phyloP scores from a whole-genome alignment of 2,113 vertebrate genomes.

The Galbula dea region DNA sequence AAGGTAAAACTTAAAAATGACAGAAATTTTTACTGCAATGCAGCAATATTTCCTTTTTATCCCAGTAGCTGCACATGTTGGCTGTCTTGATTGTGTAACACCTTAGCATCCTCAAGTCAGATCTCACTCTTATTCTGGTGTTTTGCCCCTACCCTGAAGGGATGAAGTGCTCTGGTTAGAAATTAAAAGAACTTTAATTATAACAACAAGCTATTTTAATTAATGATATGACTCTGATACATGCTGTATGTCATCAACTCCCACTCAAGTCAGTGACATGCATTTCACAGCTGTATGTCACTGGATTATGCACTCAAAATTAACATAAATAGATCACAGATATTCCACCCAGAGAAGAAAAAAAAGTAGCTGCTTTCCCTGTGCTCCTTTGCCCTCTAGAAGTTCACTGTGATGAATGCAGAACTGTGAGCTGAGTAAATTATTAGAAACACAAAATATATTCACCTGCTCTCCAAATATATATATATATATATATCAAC shows the following conservation, averaged over 20 bases:
- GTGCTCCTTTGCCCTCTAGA: neutral
- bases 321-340: neutral
- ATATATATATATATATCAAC: too few species aligned
- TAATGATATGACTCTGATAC: neutral
- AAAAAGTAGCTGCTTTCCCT: neutral
- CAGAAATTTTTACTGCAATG: slow-evolving; percentile 19
- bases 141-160: neutral
- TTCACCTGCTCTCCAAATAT: neutral
- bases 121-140: neutral
- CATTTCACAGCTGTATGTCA: neutral
- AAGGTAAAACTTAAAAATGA: neutral
- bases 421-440: neutral
- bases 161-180: neutral
- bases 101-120: neutral
- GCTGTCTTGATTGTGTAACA: neutral
- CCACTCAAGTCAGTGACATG: neutral
- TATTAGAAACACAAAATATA: neutral
- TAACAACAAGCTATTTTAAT: neutral
- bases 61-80: neutral
- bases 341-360: neutral
- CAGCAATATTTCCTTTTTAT: neutral
- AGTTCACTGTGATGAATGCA: neutral
- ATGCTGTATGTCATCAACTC: neutral
- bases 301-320: neutral
- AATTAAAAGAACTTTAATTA: neutral